Evolutionary conservation across 2,113 vertebrate genomes (phyloP), one percentile per base, ranked within the genome.

Genomic region (Halichoeres trimaculatus): DNA sequence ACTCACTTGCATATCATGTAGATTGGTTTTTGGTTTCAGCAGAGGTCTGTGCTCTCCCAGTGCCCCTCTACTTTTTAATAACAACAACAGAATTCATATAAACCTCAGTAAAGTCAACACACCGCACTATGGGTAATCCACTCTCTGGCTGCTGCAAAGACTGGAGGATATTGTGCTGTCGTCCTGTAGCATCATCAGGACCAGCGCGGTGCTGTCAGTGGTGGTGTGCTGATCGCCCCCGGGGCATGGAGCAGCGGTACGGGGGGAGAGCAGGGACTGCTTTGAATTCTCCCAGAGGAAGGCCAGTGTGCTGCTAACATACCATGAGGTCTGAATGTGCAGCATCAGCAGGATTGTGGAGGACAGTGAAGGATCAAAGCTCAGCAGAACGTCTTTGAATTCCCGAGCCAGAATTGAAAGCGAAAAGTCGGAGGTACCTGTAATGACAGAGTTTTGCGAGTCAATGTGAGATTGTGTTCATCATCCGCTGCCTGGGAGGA

Each of bases 351-450:
- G 66, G 30, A 81, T 41, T 41, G 38, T 30, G 35, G 56, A 57
- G 66, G 86, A 74, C 73, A 80, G 62, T 65, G 67, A 59, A 55
- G 61, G 70, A 83, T 83, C 79, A 88, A 73, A 86, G 80, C 80
- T 58, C 45, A 5, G 66, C 35, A 47, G 52, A 84, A 70, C 26
- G 40, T 19, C 69, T 81, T 67, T 73, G 69, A 80, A 71, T 66
- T 64, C 54, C n/a, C 43, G 59, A 74, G 56, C 48, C 47, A 10
- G 22, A 74, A 81, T 16, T 73, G 41, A 60, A 78, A 59, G 69
- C 41, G 53, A 47, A 70, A 80, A 77, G 62, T 56, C 16, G 2
- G 23, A 50, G 26, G 53, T 67, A 76, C 67, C 55, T 55, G 74
- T 30, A 74, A 64, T 43, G 59, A 63, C 36, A 36, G 23, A 51